Evolutionary conservation across 2,113 vertebrate genomes (phyloP), one percentile per base, ranked within the genome.

Genomic region (Hymenochirus boettgeri): DNA sequence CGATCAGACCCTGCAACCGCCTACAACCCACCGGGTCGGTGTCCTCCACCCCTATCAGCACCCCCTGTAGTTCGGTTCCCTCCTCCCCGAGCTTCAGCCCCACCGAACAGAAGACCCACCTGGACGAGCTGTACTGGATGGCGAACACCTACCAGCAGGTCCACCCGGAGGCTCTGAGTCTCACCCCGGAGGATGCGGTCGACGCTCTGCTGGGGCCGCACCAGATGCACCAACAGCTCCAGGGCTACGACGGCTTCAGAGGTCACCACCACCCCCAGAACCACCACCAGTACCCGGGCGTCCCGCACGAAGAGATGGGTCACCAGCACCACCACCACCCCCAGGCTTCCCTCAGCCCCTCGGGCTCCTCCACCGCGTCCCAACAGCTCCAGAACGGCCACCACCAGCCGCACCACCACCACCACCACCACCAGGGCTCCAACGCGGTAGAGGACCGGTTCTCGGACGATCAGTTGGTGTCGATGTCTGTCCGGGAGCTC

Each of bases 61-160:
- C 96, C 1, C 96, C 96, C 12, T 99, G 96, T 79, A 99, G 96
- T 87, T 99, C 96, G 29, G 96, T 99, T 84, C 96, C 96, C 73
- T 97, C 96, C 17, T 99, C 96, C 1, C 96, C 96, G 76, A 97
- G 95, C 82, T 98, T 99, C 90, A 98, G 96, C 79, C 96, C 96
- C 65, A 94, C 95, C 0, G 95, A 98, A 76, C 96, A 98, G 89
- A 98, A 98, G 82, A 96, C 91, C 60, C 95, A 98, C 83, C 85
- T 99, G 61, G 96, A 99, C 86, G 96, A 99, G 82, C 89, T 99
- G 73, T 98, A 99, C 88, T 99, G 96, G 96, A 96, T 99, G 95
- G 91, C 96, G 60, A 31, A 35, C 9, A 86, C n/a, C n/a, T n/a
- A n/a, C n/a, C 96, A 94, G 86, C 96, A 94, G 82, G 89, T 98